phyloP scores from a whole-genome alignment of 2,113 vertebrate species.

The Spea bombifrons region DNA sequence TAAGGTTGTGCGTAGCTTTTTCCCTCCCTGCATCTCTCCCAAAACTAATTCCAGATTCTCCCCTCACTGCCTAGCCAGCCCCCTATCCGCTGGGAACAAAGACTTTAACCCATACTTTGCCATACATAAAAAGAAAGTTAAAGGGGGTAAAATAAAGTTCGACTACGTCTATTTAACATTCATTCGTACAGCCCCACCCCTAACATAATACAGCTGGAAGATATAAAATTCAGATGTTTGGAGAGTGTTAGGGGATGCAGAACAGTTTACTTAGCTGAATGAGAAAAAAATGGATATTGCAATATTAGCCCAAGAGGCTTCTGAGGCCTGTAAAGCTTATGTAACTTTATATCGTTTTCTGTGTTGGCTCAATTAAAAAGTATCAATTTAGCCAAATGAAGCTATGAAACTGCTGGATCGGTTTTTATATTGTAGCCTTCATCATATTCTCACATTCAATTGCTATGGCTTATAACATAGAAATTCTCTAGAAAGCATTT shows the following conservation, averaged over 20 bases:
- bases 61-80: slow-evolving; percentile 14
- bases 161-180: neutral
- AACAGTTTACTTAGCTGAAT: neutral
- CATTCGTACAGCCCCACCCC: no score
- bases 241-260: neutral
- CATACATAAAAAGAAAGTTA: slow-evolving; percentile 3
- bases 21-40: slow-evolving; percentile 17
- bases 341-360: no score
- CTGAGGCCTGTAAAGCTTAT: no score
- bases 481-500: no score
- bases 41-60: slow-evolving; percentile 44
- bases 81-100: slow-evolving; percentile 6
- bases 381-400: no score
- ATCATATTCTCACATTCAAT: no score
- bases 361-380: no score
- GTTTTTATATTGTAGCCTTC: no score
- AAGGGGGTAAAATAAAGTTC: neutral
- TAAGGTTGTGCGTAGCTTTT: slow-evolving; percentile 4
- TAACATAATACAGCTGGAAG: neutral
- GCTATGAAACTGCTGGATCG: no score
- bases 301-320: no score
- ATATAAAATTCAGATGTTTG: neutral
- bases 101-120: slow-evolving; percentile 19
- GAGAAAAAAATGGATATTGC: neutral
- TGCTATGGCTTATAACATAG: no score